Conservation (phyloP, 1,140 invertebrate species). For the Calycopis cecrops region DNA sequence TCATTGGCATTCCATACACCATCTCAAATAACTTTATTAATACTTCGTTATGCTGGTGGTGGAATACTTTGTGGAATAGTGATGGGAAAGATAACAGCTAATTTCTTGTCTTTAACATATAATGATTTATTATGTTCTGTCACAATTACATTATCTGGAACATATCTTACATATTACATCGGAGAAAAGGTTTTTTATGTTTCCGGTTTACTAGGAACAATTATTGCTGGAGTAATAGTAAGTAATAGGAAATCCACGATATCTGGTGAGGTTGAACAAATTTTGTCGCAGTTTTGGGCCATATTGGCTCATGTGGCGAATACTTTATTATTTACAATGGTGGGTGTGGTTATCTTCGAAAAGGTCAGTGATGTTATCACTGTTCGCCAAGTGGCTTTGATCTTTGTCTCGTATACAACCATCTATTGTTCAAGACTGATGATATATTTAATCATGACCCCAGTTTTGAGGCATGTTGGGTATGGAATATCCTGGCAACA, state of each 20-base stretch:
- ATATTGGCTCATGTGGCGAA: slow-evolving; percentile 49
- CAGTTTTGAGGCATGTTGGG: slow-evolving; percentile 47
- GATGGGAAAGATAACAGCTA: slow-evolving; percentile 44
- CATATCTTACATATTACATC: slow-evolving; percentile 60
- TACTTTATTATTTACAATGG: slow-evolving; percentile 56
- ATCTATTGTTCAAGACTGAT: slow-evolving; percentile 54
- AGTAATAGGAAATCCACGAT: slow-evolving; percentile 53
- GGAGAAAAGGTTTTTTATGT: slow-evolving; percentile 64
- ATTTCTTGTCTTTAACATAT: slow-evolving; percentile 51
- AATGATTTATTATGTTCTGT: slow-evolving; percentile 53
- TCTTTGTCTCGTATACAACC: slow-evolving; percentile 60
- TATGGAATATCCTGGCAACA: slow-evolving; percentile 62
- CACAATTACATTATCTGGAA: slow-evolving; percentile 46
- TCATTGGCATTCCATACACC: slow-evolving; percentile 44
- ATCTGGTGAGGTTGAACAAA: slow-evolving; percentile 52
- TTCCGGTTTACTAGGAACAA: slow-evolving; percentile 52
- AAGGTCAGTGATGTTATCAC: slow-evolving; percentile 47
- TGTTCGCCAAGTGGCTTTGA: slow-evolving; percentile 46
- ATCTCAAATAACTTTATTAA: slow-evolving; percentile 47
- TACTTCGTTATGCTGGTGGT: slow-evolving; percentile 51
- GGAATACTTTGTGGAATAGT: slow-evolving; percentile 49
- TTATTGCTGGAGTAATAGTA: slow-evolving; percentile 52
- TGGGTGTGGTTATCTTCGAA: slow-evolving; percentile 61
- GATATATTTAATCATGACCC: slow-evolving; percentile 53
- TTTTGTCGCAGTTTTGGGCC: slow-evolving; percentile 48